Evolutionary conservation across 2,113 vertebrate species (phyloP).

Genomic region (Sphaerodactylus townsendi): DNA sequence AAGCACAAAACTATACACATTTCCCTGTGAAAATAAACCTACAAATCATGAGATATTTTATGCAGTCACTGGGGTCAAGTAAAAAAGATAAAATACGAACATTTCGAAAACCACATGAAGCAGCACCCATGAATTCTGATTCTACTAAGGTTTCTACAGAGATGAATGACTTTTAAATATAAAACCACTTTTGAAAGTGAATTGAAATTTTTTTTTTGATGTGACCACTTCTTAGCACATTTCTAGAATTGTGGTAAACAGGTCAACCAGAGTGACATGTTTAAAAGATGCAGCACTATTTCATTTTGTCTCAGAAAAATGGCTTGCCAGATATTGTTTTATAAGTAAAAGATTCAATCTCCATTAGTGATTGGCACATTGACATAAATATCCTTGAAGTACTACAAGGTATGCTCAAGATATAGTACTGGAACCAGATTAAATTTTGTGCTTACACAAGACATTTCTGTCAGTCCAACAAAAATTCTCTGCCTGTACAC

Average conservation of each 20-base stretch:
- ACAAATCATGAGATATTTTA: neutral
- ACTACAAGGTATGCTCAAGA: neutral
- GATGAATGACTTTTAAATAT: slow-evolving; percentile 8
- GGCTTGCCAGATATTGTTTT: neutral
- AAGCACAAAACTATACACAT: neutral
- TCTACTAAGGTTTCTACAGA: slow-evolving; percentile 11
- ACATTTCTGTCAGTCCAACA: too few species aligned
- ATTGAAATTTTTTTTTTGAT: slow-evolving; percentile 1
- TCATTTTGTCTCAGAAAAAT: neutral
- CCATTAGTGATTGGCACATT: neutral
- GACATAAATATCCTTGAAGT: neutral
- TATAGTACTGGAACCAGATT: too few species aligned
- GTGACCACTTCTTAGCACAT: neutral
- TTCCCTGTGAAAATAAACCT: neutral
- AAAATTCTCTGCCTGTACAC: too few species aligned
- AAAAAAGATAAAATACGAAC: neutral
- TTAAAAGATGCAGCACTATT: neutral
- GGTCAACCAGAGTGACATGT: neutral
- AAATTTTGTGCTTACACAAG: too few species aligned
- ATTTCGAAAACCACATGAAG: neutral
- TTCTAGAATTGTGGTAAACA: neutral
- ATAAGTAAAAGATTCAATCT: neutral
- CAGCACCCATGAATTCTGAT: neutral
- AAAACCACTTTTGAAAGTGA: slow-evolving; percentile 15
- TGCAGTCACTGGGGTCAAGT: neutral